Evolutionary conservation across 1,140 invertebrate genomes (phyloP).

Genomic region (Dinothrombium tinctorium): DNA sequence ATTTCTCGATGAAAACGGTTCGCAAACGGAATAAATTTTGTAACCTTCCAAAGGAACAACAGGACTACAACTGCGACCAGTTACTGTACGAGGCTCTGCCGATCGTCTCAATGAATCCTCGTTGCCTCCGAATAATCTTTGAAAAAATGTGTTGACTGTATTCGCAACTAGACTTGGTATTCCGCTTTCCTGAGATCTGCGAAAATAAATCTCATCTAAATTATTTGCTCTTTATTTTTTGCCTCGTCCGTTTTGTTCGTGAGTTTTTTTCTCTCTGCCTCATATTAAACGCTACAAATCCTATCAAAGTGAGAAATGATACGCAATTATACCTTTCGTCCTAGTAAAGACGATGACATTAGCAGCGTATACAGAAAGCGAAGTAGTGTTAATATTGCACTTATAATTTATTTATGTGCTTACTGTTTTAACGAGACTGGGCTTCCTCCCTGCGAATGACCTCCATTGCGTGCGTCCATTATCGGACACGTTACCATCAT

Average conservation of each 20-base stretch:
- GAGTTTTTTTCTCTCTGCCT: background rate
- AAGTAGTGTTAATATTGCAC: background rate
- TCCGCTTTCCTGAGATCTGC: constrained; percentile 15
- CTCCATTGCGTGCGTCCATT: constrained; percentile 64
- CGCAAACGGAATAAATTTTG: too few relatives aligned
- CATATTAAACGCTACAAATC: background rate
- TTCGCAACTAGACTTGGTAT: constrained; percentile 15
- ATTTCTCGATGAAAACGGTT: too few relatives aligned
- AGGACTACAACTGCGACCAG: too few relatives aligned
- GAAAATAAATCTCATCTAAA: background rate
- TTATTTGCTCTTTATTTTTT: background rate
- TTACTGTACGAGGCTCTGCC: too few relatives aligned
- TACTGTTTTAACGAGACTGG: constrained; percentile 95
- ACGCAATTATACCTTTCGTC: background rate
- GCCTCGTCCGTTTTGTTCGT: too few relatives aligned
- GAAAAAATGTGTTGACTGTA: background rate
- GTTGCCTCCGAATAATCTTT: background rate
- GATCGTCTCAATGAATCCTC: too few relatives aligned
- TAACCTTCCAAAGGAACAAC: too few relatives aligned
- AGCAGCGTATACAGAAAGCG: background rate
- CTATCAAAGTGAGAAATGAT: background rate
- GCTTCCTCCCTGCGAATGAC: constrained; percentile 49
- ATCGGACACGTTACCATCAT: constrained; percentile 89
- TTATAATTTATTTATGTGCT: constrained; percentile 10
- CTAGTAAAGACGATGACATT: background rate